Base-by-base conservation (phyloP, 2,888 invertebrate genomes). In the Cephus runcator region DNA sequence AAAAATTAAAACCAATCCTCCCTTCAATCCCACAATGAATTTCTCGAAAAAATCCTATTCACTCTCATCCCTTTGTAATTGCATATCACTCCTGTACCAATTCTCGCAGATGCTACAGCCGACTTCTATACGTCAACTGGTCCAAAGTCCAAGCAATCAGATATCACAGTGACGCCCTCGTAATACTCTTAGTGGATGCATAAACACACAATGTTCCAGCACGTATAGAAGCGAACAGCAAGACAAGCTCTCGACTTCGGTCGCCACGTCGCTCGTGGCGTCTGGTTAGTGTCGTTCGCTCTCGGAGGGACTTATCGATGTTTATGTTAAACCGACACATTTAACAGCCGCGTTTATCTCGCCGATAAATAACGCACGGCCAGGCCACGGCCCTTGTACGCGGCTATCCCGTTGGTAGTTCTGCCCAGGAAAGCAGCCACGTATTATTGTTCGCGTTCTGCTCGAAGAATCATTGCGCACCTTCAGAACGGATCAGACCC, bases 311-410 rank as follows among this genome's bases (percentile, higher is more conserved):
- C 87, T 90, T 89, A 90, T 90, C 89, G 90, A 87, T 90, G 89
- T 90, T 90, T 90, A 90, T 89, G 87, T 89, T 88, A 86, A 88
- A 88, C 85, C 86, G 86, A 87, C 87, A 86, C 87, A 84, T 88
- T 88, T 87, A 88, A 88, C 87, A 88, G 87, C 84, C 84, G 77
- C 77, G 84, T 89, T 90, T 90, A 89, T 90, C 89, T 87, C 83
- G 79, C 76, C 87, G 88, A 89, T 90, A 89, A 90, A 90, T 89
- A 90, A 89, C 82, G 75, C 75, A 79, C 77, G 79, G 79, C 73
- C 69, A 56, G 69, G 69, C 69, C 69, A 33, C 69, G 69, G 31
- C 33, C 69, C 33, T 33, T 69, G 33, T 33, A 31, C 30, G 69
- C 69, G 30, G 31, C 31, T 12, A 69, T 69, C 69, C 69, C 69